A percentile compares a stretch with the other conserved stretches of the same genome.
Evolutionary conservation across 1,140 invertebrate genomes (phyloP).

Genomic region (Drosophila grimshawi): DNA sequence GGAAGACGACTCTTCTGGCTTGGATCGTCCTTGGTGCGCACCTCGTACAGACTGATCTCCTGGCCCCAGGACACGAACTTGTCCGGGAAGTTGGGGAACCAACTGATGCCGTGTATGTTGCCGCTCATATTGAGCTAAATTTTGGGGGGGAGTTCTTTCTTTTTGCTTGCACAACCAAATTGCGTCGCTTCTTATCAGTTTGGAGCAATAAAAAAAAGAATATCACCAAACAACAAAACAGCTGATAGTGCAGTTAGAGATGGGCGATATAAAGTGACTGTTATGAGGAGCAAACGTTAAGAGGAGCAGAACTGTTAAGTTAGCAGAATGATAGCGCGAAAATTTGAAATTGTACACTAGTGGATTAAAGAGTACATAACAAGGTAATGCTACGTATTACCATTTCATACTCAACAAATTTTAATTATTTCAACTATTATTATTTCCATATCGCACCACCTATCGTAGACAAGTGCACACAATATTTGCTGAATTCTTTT

Average conservation of each 20-base stretch:
- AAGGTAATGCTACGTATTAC: too few relatives aligned
- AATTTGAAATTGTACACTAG: too few relatives aligned
- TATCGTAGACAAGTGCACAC: too few relatives aligned
- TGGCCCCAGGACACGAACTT: slow-evolving; percentile 95
- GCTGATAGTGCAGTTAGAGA: slow-evolving; percentile 36
- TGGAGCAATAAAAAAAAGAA: slow-evolving; percentile 54
- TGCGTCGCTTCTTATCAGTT: slow-evolving; percentile 77
- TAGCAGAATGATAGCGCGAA: not conserved
- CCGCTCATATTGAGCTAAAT: slow-evolving; percentile 65
- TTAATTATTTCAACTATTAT: too few relatives aligned
- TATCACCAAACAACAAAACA: slow-evolving; percentile 32
- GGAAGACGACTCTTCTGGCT: slow-evolving; percentile 65
- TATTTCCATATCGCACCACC: too few relatives aligned
- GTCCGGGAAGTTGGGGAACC: slow-evolving; percentile 91
- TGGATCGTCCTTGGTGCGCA: slow-evolving; percentile 85
- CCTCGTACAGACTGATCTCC: slow-evolving; percentile 93
- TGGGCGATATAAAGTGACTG: not conserved
- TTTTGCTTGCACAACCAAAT: slow-evolving; percentile 38
- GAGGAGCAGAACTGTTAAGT: not conserved
- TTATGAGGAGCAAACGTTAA: not conserved
- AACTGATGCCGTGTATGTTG: slow-evolving; percentile 89
- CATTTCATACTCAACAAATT: too few relatives aligned
- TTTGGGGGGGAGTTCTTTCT: not conserved
- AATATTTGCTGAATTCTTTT: too few relatives aligned
- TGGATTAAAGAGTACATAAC: too few relatives aligned